A percentile compares a stretch with the other conserved stretches of the same genome.
phyloP scores from a whole-genome alignment of 1,140 invertebrate genomes.

The Chrysopa pallens region DNA sequence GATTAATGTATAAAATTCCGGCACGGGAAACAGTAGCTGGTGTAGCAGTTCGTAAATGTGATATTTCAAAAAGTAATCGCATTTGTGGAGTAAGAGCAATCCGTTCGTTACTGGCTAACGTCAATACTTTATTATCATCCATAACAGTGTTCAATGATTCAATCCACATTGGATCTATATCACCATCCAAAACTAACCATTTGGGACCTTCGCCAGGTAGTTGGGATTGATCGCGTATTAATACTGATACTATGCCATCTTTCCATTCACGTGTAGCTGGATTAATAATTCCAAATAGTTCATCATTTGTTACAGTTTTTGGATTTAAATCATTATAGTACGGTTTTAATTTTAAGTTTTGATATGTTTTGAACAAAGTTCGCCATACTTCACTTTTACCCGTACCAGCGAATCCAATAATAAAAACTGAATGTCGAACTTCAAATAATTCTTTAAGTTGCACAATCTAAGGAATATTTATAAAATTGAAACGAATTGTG shows the following conservation, averaged over 20 bases:
- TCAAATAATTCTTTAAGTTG: conserved; percentile 84
- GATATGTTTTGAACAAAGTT: conserved; percentile 67
- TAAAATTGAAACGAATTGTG: not conserved
- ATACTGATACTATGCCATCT: conserved; percentile 81
- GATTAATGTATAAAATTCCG: conserved; percentile 80
- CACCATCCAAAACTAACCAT: conserved; percentile 89
- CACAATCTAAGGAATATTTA: conserved; percentile 41
- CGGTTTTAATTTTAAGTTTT: conserved; percentile 58
- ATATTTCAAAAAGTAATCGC: conserved; percentile 87
- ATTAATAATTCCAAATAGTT: conserved; percentile 91
- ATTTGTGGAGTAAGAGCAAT: conserved; percentile 81
- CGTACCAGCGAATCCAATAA: conserved; percentile 80
- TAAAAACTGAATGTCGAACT: conserved; percentile 88
- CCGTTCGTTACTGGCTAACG: conserved; percentile 83
- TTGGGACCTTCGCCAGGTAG: conserved; percentile 70
- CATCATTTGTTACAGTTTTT: conserved; percentile 90
- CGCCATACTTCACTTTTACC: conserved; percentile 91
- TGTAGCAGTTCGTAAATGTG: conserved; percentile 80
- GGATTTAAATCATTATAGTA: conserved; percentile 81
- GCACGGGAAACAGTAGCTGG: conserved; percentile 90
- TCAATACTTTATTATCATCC: conserved; percentile 78
- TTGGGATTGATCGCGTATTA: conserved; percentile 87
- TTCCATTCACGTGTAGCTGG: conserved; percentile 92
- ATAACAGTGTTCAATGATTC: conserved; percentile 80
- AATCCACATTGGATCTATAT: conserved; percentile 97